Evolutionary conservation across 1,140 invertebrate species (phyloP).

Genomic region (Pogonomyrmex barbatus): DNA sequence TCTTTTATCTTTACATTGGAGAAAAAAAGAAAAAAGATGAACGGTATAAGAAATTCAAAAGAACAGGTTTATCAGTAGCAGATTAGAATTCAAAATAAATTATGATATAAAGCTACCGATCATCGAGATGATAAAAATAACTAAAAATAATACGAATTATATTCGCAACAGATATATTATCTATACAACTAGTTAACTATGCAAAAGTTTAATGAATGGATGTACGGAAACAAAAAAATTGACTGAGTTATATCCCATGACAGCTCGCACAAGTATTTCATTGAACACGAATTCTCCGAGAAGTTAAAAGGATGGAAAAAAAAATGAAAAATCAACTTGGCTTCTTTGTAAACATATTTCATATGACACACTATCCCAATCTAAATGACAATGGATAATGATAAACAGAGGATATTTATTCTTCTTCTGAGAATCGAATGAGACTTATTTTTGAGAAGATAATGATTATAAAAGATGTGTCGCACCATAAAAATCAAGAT

Average conservation of each 20-base stretch:
- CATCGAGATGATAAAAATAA: background rate
- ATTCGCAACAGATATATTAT: conserved; percentile 5
- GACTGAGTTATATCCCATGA: background rate
- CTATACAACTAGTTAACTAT: background rate
- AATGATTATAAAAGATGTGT: background rate
- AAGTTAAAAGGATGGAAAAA: background rate
- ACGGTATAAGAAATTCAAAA: too few species aligned
- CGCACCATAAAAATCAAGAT: background rate
- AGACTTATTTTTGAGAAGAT: too few species aligned
- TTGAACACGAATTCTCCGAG: background rate
- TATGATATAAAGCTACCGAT: background rate
- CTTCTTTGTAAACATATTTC: background rate
- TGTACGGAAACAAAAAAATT: background rate
- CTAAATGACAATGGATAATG: background rate
- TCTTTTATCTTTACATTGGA: too few species aligned
- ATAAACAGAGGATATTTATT: background rate
- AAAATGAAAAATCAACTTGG: background rate
- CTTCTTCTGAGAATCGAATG: too few species aligned
- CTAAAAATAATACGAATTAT: conserved; percentile 15
- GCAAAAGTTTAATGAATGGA: background rate
- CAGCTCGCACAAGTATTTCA: too few species aligned
- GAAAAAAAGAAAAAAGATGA: too few species aligned
- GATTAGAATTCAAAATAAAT: background rate
- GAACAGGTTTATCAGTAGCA: too few species aligned
- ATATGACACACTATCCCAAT: background rate